These are phyloP conservation scores for Mnemiopsis leidyi DNA, from an alignment of 37 sponge, comb jelly and placozoan species.

Conservation along the genomic window DNA sequence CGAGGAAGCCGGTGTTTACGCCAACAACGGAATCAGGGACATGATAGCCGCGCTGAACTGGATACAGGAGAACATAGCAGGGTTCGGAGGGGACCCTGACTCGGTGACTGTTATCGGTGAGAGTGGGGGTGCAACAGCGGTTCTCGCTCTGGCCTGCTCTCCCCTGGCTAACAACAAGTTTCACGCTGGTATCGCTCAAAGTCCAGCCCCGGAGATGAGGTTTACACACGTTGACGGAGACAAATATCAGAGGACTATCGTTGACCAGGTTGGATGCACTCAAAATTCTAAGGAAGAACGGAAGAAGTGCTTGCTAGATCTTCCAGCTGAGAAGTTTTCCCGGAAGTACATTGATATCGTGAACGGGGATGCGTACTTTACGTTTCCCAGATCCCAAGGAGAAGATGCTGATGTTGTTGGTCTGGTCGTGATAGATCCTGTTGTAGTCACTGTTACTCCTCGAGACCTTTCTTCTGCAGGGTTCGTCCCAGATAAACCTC, in stretches of 20 bases:
- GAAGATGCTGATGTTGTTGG: not conserved
- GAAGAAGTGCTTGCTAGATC: not conserved
- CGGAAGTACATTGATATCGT: not conserved
- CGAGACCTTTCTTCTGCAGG: not conserved
- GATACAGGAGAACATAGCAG: slow-evolving; percentile 17
- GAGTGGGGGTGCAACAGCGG: slow-evolving; percentile 51
- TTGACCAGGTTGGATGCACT: not conserved
- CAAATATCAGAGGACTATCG: not conserved
- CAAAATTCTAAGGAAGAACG: not conserved
- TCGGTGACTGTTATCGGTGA: slow-evolving; percentile 3
- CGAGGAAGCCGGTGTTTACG: not conserved
- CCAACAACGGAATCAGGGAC: slow-evolving; percentile 9
- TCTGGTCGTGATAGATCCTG: not conserved
- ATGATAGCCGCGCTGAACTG: not conserved
- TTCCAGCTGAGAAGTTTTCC: not conserved
- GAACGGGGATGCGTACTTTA: not conserved
- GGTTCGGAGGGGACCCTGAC: slow-evolving; percentile 7
- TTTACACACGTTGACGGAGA: not conserved
- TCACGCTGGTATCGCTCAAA: not conserved
- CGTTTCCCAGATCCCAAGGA: not conserved
- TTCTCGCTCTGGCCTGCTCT: not conserved
- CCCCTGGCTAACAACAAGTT: slow-evolving; percentile 51
- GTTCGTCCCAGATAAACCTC: not conserved
- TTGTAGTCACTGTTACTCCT: not conserved
- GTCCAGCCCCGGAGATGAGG: not conserved